phyloP scores from a whole-genome alignment of 2,797 vertebrate genomes.

The Pseudocheirus occidentalis region DNA sequence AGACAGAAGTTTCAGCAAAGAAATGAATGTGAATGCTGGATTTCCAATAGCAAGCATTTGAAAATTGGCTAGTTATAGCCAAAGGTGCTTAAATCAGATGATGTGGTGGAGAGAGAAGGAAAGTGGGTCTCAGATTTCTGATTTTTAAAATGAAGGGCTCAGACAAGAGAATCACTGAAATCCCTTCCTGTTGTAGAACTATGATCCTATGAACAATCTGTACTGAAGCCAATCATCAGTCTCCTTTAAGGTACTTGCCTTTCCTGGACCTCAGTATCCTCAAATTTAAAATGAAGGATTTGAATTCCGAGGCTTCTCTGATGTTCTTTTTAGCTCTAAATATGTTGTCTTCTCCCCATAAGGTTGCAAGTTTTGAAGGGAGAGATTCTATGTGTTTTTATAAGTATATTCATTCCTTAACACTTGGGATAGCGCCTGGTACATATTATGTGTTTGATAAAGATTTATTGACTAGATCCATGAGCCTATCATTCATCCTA shows the following conservation, averaged over 20 bases:
- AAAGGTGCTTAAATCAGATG: neutral
- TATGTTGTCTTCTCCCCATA: neutral
- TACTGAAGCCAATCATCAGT: neutral
- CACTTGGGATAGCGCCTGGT: too few relatives aligned
- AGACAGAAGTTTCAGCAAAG: neutral
- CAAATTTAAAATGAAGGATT: too few relatives aligned
- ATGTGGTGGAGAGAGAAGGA: neutral
- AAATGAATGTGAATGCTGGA: neutral
- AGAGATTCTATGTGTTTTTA: neutral
- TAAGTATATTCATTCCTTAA: too few relatives aligned
- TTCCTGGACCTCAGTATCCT: too few relatives aligned
- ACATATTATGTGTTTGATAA: too few relatives aligned
- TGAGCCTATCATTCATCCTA: too few relatives aligned
- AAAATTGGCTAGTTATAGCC: neutral
- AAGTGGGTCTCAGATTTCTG: neutral
- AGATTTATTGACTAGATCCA: too few relatives aligned
- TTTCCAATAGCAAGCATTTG: neutral
- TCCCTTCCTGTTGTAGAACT: neutral
- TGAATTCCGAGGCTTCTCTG: too few relatives aligned
- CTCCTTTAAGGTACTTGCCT: neutral
- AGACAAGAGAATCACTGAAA: neutral
- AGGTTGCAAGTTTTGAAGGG: conserved; percentile 29
- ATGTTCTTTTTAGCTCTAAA: neutral
- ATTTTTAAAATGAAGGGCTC: neutral
- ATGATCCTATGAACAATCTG: neutral